Base-by-base conservation (phyloP, 2,888 invertebrate genomes). In the Cantharis flavilabris region DNA sequence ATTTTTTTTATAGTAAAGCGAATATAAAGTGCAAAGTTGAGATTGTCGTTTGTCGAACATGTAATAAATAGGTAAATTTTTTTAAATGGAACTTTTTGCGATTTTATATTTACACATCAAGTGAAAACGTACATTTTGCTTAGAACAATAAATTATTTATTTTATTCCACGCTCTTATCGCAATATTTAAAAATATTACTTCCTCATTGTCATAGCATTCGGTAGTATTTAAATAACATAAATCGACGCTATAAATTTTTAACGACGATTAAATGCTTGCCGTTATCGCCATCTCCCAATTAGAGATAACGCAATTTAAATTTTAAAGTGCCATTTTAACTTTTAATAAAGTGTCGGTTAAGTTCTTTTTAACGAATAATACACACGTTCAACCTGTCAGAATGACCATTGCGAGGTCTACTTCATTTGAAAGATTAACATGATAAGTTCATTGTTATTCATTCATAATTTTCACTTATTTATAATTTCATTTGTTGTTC, bases 21-120 rank as follows among this genome's bases (percentile, higher is more conserved):
- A 79, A 78, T 77, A 73, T 78, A 82, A 83, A 84, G 85, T 86
- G 85, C 84, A 86, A 83, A 79, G 81, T 80, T 63, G 63, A 86
- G 86, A 86, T 86, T 86, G 86, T 86, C 86, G 83, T 83, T 83
- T 85, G 81, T 83, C 82, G 83, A 84, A 84, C 83, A 84, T 81
- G 81, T 75, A 72, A 65, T 67, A 70, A 72, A 72, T 72, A 64
- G 33, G 69, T 64, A 73, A 72, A 69, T 62, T 69, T 11, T 75
- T 67, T 70, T 69, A 73, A 76, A 64, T 67, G 63, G 71, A 20
- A 69, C 70, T 11, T 69, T 62, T 73, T 69, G n/a, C 33, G 14
- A 14, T 70, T 76, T 62, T 62, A 62, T 72, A 64, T 28, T 72
- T 72, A 73, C 65, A 67, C 65, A 67, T 67, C 26, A 23, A 67